phyloP scores from a whole-genome alignment of 2,888 invertebrate genomes.

The Bellardia bayeri region DNA sequence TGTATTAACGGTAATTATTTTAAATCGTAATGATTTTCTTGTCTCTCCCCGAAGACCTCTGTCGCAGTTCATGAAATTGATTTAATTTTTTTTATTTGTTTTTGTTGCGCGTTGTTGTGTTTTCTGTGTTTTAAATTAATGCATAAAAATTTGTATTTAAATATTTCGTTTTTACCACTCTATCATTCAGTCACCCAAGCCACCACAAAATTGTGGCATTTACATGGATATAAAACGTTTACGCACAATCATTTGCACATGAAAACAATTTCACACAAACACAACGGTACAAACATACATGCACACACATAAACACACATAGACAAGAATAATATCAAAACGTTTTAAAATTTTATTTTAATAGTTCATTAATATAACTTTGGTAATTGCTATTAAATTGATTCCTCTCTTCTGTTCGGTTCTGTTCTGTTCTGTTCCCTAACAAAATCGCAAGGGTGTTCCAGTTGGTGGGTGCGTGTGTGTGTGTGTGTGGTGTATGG shows the following conservation, averaged over 20 bases:
- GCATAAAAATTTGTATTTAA: slow-evolving; percentile 17
- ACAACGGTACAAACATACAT: neutral
- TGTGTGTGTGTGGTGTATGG: neutral
- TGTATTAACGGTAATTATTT: slow-evolving; percentile 60
- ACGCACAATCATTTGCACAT: slow-evolving; percentile 15
- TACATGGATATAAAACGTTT: slow-evolving; percentile 24
- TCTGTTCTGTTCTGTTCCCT: slow-evolving; percentile 4
- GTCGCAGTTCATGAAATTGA: slow-evolving; percentile 17
- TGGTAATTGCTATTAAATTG: slow-evolving; percentile 63
- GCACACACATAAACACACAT: neutral
- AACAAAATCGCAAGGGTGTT: neutral
- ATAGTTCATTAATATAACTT: slow-evolving; percentile 63
- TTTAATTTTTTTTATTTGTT: slow-evolving; percentile 1
- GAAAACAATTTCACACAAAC: neutral
- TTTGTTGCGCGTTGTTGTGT: neutral
- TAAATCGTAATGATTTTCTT: slow-evolving; percentile 57
- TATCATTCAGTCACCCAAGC: slow-evolving; percentile 6
- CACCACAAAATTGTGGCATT: slow-evolving; percentile 35
- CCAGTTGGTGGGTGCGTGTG: neutral
- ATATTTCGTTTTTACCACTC: slow-evolving; percentile 30
- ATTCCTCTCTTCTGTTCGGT: slow-evolving; percentile 19
- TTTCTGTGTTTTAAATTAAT: slow-evolving; percentile 15
- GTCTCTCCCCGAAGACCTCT: neutral
- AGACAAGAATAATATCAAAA: slow-evolving; percentile 11
- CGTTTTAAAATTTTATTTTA: slow-evolving; percentile 58